Evolutionary conservation across 2,797 vertebrate species (phyloP).

Genomic region (Sebastes itinus): DNA sequence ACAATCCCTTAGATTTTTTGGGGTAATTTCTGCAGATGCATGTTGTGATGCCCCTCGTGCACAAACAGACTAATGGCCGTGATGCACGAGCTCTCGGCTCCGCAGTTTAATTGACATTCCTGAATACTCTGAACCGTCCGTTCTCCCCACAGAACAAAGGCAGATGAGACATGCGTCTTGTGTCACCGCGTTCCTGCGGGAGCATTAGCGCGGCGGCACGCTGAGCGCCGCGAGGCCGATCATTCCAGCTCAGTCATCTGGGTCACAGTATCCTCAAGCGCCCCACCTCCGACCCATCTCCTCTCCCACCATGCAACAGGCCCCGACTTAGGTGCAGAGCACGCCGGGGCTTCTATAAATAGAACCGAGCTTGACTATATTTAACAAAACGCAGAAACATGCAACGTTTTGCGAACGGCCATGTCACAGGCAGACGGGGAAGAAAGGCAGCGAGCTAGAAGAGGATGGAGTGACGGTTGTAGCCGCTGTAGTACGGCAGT

Average conservation of each 20-base stretch:
- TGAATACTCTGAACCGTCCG: slow-evolving; percentile 5
- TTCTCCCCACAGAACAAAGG: slow-evolving; percentile 34
- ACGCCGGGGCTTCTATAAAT: slow-evolving; percentile 47
- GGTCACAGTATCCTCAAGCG: slow-evolving; percentile 57
- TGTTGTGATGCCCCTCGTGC: not conserved
- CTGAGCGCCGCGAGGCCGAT: slow-evolving; percentile 32
- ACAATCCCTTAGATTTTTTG: not conserved
- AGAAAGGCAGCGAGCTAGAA: not conserved
- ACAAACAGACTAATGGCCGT: not conserved
- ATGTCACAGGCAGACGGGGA: not conserved
- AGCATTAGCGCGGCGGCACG: slow-evolving; percentile 20
- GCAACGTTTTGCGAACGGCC: slow-evolving; percentile 3
- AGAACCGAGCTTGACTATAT: slow-evolving; percentile 32
- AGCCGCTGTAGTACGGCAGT: not conserved
- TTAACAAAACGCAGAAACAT: slow-evolving; percentile 41
- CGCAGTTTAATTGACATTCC: slow-evolving; percentile 9
- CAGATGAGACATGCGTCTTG: slow-evolving; percentile 48
- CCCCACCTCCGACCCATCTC: slow-evolving; percentile 51
- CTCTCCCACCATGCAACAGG: slow-evolving; percentile 47
- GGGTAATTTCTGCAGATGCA: not conserved
- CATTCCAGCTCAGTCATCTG: slow-evolving; percentile 63
- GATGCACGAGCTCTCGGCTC: not conserved
- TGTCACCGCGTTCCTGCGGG: slow-evolving; percentile 38
- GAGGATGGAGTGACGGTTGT: not conserved
- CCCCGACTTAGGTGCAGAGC: slow-evolving; percentile 29